Base-by-base conservation (phyloP, 2,888 invertebrate genomes). In the Tipula confusa region DNA sequence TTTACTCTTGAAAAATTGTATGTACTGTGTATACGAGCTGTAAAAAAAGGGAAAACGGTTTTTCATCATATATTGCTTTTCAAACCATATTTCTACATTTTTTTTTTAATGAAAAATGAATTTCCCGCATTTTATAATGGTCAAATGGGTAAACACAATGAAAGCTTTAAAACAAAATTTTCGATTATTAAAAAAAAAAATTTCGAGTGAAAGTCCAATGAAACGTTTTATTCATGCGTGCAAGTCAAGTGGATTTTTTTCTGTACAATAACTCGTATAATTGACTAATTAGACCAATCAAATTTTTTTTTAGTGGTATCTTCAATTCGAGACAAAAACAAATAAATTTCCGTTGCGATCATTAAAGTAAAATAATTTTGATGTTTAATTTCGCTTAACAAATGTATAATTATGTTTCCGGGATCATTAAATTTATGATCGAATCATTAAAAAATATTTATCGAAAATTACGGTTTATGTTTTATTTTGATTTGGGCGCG, bases 381-480 rank as follows among this genome's bases (percentile, higher is more conserved):
- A 64, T 64, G 64, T 64, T 64, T 64, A 64, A 64, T 64, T 64
- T 64, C 64, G 64, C 64, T 64, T 64, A 43, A 64, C 64, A 64
- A 24, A 43, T 15, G 1, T 15, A 64, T 64, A 64, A 64, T 64
- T 18, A 24, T 64, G 11, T 64, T 64, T 64, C 64, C 64, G 64
- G 18, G 24, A 9, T 64, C 64, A 64, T 64, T 64, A 64, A 64
- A 0, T 64, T 64, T 64, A 64, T 64, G 64, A 64, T 64, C 64
- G 2, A 24, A 24, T 64, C 18, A 24, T 64, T 24, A 64, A 18
- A 43, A 43, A 64, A 64, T 64, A 64, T 64, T 64, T 64, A 24
- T 64, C 24, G 24, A 24, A 43, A 43, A 15, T 43, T n/a, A 43
- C n/a, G n/a, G n/a, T n/a, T n/a, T n/a, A n/a, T n/a, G n/a, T n/a